These are phyloP conservation scores for Agrenia bidenticulata DNA, from an alignment of 2,888 invertebrate genomes.

Conservation along the genomic window DNA sequence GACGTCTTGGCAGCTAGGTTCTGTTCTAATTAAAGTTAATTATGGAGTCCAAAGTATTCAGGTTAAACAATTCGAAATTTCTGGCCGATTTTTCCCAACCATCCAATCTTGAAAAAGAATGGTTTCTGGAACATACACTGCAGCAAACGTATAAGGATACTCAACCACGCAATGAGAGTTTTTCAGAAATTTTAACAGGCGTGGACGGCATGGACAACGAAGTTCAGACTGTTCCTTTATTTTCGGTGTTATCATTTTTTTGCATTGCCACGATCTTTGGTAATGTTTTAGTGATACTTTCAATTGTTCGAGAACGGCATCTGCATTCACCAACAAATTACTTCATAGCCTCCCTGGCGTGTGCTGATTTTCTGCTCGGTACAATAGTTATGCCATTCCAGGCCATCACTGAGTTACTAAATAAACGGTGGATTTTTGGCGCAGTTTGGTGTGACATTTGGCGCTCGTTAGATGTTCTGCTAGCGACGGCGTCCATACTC, in stretches of 20 bases:
- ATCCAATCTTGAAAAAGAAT: too few relatives aligned
- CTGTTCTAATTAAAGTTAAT: too few relatives aligned
- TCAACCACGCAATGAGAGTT: too few relatives aligned
- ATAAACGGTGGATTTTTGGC: conserved; percentile 91
- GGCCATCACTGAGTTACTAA: conserved; percentile 81
- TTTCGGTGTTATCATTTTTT: conserved; percentile 18
- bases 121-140: too few relatives aligned
- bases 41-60: too few relatives aligned
- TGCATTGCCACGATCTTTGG: conserved; percentile 69
- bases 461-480: conserved; percentile 93
- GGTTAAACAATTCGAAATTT: too few relatives aligned
- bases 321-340: conserved; percentile 96
- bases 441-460: conserved; percentile 96
- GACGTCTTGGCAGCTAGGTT: too few relatives aligned
- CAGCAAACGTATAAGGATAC: too few relatives aligned
- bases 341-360: conserved; percentile 92
- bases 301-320: conserved; percentile 87
- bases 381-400: conserved; percentile 97
- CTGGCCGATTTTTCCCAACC: too few relatives aligned
- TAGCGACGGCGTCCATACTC: conserved; percentile 94
- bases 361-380: conserved; percentile 94
- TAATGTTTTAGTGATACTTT: conserved; percentile 88
- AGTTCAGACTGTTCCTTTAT: conserved; percentile 3
- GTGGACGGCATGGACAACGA: too few relatives aligned
- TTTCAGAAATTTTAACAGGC: too few relatives aligned